Conservation (phyloP, 1,140 invertebrate genomes). For the Tetramorium alpestre region DNA sequence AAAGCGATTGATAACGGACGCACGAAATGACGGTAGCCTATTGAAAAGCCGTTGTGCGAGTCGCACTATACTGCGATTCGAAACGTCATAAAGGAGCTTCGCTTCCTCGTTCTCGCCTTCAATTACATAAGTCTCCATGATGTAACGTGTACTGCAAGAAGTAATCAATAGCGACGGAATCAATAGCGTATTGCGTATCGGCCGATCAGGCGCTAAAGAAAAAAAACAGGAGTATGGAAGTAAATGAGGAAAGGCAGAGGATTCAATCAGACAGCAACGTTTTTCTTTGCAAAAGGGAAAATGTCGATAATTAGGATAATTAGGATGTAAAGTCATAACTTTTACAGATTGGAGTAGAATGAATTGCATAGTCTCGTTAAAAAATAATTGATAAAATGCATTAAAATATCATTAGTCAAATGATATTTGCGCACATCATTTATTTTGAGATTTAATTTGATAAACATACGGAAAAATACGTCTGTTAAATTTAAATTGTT, state of each 20-base stretch:
- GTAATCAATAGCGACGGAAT: slow-evolving; percentile 27
- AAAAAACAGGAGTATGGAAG: not conserved
- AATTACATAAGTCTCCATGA: slow-evolving; percentile 43
- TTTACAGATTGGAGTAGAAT: not conserved
- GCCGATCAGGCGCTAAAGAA: not conserved
- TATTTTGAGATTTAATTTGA: not conserved
- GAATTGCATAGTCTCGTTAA: not conserved
- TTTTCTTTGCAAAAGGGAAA: not conserved
- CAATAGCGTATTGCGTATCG: slow-evolving; percentile 27
- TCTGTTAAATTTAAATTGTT: not conserved
- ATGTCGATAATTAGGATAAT: slow-evolving; percentile 16
- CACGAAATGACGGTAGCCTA: slow-evolving; percentile 21
- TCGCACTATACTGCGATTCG: slow-evolving; percentile 5
- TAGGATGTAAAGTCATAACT: not conserved
- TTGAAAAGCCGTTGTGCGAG: slow-evolving; percentile 33
- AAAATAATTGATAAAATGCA: not conserved
- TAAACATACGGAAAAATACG: not conserved
- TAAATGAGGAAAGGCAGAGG: not conserved
- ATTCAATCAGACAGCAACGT: not conserved
- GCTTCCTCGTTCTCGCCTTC: slow-evolving; percentile 25
- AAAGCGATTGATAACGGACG: slow-evolving; percentile 59
- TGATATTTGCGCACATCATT: not conserved
- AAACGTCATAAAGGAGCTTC: slow-evolving; percentile 47
- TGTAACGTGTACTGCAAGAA: not conserved
- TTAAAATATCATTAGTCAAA: not conserved